Conservation (phyloP, 2,888 invertebrate genomes). For the Orthosia cruda region DNA sequence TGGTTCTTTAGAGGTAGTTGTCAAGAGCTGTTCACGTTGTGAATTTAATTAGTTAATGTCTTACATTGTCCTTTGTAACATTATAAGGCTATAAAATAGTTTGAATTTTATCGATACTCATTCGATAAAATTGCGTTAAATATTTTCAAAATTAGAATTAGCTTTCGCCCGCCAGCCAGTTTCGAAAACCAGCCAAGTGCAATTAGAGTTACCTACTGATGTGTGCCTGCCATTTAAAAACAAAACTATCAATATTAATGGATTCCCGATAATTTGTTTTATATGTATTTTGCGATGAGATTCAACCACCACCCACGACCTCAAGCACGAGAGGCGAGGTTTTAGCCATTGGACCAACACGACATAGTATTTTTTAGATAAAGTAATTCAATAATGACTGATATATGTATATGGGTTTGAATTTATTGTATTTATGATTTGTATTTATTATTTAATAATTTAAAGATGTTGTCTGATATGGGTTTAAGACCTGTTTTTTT, state of each 20-base stretch:
- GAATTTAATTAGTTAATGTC: slow-evolving; percentile 16
- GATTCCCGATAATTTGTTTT: neutral
- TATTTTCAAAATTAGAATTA: slow-evolving; percentile 10
- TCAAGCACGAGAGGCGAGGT: too few relatives aligned
- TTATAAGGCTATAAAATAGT: neutral
- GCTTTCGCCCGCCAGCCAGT: neutral
- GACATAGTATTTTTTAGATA: too few relatives aligned
- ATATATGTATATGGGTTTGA: too few relatives aligned
- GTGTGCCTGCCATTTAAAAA: neutral
- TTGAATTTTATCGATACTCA: neutral
- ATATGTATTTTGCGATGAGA: neutral
- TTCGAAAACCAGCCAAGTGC: neutral
- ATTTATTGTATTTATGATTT: too few relatives aligned
- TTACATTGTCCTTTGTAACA: slow-evolving; percentile 1
- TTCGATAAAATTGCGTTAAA: slow-evolving; percentile 14
- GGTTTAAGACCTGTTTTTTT: too few relatives aligned
- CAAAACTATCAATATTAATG: neutral
- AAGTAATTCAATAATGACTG: too few relatives aligned
- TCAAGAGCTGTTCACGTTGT: slow-evolving; percentile 10
- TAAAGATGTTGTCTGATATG: too few relatives aligned
- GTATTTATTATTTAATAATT: too few relatives aligned
- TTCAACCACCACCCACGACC: neutral
- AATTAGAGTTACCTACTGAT: neutral
- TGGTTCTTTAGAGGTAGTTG: neutral
- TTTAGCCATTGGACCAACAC: too few relatives aligned